Conservation (phyloP, 2,113 vertebrate genomes). For the Oreochromis spilurus region DNA sequence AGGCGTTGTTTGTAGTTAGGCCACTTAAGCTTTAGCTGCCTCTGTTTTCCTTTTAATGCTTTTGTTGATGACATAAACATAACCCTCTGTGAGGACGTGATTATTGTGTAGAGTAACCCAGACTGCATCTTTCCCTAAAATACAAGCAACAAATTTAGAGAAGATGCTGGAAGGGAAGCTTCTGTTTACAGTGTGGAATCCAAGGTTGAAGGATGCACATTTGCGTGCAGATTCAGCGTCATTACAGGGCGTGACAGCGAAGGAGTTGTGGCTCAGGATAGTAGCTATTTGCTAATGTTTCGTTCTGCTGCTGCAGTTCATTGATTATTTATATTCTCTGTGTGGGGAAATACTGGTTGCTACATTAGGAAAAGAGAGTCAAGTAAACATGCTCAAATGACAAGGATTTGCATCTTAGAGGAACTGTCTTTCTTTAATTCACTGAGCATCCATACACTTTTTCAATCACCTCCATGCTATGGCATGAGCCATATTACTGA, state of each 20-base stretch:
- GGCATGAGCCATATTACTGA: slow-evolving; percentile 13
- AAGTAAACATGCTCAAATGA: not conserved
- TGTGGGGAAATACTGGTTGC: slow-evolving; percentile 41
- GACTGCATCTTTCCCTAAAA: not conserved
- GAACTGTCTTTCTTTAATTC: not conserved
- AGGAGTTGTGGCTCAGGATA: slow-evolving; percentile 10
- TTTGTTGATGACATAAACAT: not conserved
- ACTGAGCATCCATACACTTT: not conserved
- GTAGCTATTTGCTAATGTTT: slow-evolving; percentile 42
- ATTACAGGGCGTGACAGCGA: not conserved
- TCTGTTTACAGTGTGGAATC: not conserved
- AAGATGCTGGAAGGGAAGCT: not conserved
- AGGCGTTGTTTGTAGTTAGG: not conserved
- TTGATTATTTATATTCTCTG: slow-evolving; percentile 72
- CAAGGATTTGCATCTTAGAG: not conserved
- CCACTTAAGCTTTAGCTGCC: not conserved
- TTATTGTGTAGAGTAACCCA: not conserved
- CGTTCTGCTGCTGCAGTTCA: slow-evolving; percentile 64
- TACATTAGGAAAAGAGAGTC: not conserved
- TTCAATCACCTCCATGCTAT: not conserved
- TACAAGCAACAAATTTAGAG: not conserved
- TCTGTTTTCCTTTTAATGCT: not conserved
- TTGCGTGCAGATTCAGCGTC: not conserved
- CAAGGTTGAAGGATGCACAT: not conserved
- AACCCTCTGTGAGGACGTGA: not conserved